phyloP scores from a whole-genome alignment of 2,888 invertebrate species.

The Diaperis boleti region DNA sequence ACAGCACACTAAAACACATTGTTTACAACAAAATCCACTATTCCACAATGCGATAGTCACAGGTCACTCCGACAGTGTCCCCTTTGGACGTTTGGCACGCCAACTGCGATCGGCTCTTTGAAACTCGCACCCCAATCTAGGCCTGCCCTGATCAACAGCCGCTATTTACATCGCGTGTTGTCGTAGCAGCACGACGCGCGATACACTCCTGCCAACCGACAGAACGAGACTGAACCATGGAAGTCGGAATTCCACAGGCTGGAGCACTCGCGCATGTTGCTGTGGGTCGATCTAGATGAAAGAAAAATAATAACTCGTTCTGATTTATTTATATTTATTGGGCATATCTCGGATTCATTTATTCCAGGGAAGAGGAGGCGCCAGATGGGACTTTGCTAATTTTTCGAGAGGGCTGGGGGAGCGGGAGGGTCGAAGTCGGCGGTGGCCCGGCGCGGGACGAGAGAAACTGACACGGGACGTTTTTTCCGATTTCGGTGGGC shows the following conservation, averaged over 20 bases:
- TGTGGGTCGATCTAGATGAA: slow-evolving; percentile 55
- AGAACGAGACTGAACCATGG: slow-evolving; percentile 32
- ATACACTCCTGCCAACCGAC: slow-evolving; percentile 11
- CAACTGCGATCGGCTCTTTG: slow-evolving; percentile 44
- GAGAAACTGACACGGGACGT: slow-evolving; percentile 5
- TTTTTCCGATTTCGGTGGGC: slow-evolving; percentile 9
- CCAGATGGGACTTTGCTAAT: slow-evolving; percentile 25
- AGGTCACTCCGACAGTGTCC: slow-evolving; percentile 50
- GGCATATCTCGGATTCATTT: slow-evolving; percentile 46
- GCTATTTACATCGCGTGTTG: slow-evolving; percentile 25
- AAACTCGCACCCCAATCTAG: slow-evolving; percentile 42
- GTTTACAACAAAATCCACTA: slow-evolving; percentile 39
- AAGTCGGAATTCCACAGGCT: slow-evolving; percentile 8
- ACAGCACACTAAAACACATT: slow-evolving; percentile 49
- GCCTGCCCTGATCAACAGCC: slow-evolving; percentile 36
- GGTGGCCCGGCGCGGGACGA: background rate
- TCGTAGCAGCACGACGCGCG: background rate
- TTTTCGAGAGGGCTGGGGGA: slow-evolving; percentile 1
- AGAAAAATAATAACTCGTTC: slow-evolving; percentile 60
- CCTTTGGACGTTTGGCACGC: slow-evolving; percentile 51
- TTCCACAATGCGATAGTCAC: slow-evolving; percentile 49
- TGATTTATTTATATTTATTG: slow-evolving; percentile 59
- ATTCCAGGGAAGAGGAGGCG: slow-evolving; percentile 20
- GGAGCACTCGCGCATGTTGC: slow-evolving; percentile 28
- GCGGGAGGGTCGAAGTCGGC: background rate